These are phyloP conservation scores for Sebastes hubbsi DNA, from an alignment of 2,797 vertebrate genomes.

Conservation along the genomic window DNA sequence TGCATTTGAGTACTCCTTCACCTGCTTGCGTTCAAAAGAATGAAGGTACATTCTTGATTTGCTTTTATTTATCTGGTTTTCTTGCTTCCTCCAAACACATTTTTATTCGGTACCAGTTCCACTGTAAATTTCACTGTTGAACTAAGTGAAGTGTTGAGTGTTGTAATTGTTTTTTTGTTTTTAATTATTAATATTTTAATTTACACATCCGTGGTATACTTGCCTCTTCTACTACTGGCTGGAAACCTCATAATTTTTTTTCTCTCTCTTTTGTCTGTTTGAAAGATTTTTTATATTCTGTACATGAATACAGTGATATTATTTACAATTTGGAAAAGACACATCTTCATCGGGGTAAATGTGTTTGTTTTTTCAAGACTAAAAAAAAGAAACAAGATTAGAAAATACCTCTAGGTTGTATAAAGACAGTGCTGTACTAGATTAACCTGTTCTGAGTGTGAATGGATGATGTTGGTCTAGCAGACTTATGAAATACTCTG, in stretches of 20 bases:
- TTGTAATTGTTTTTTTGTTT: slow-evolving; percentile 80
- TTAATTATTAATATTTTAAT: slow-evolving; percentile 79
- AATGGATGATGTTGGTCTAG: slow-evolving; percentile 61
- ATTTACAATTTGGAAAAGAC: slow-evolving; percentile 68
- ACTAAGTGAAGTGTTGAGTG: slow-evolving; percentile 81
- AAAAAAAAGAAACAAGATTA: slow-evolving; percentile 49
- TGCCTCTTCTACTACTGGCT: slow-evolving; percentile 75
- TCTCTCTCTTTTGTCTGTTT: slow-evolving; percentile 59
- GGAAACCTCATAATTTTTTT: slow-evolving; percentile 65
- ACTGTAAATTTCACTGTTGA: slow-evolving; percentile 82
- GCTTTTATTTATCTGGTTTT: slow-evolving; percentile 63
- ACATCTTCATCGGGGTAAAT: slow-evolving; percentile 57
- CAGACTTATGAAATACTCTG: slow-evolving; percentile 57
- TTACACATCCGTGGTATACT: slow-evolving; percentile 74
- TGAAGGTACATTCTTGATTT: slow-evolving; percentile 37
- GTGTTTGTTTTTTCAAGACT: slow-evolving; percentile 62
- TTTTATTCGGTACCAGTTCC: slow-evolving; percentile 70
- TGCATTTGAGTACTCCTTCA: slow-evolving; percentile 23
- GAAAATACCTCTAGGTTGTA: slow-evolving; percentile 76
- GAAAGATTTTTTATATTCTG: slow-evolving; percentile 75
- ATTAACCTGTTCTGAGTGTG: slow-evolving; percentile 70
- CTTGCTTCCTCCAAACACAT: slow-evolving; percentile 33
- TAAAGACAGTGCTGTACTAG: slow-evolving; percentile 71
- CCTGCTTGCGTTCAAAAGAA: slow-evolving; percentile 59
- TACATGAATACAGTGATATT: slow-evolving; percentile 71